Evolutionary conservation across 1,140 invertebrate species (phyloP), one percentile per base, ranked within the genome.

Genomic region (Lepidurus arcticus): DNA sequence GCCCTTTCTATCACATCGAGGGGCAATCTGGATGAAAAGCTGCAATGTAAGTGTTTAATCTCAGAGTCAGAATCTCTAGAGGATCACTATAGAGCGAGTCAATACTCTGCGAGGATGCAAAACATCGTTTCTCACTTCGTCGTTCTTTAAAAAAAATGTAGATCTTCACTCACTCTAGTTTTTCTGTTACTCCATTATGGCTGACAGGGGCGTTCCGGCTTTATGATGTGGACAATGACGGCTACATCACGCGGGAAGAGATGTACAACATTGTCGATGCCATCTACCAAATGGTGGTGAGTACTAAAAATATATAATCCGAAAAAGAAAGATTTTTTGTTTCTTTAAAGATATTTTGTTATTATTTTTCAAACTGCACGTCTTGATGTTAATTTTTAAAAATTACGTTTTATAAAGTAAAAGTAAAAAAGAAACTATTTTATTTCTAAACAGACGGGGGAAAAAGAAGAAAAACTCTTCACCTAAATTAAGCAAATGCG

Each of bases 211-310:
- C 96, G 34, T 98, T 98, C 86, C 91, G 94, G 83, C 88, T 99
- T 16, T 99, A 99, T 84, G 97, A 99, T 85, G 93, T 98, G 42
- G 96, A 98, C 87, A 97, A 98, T 85, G 96, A 98, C 85, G 97
- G 97, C 1, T 99, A 94, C 85, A 99, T 99, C 83, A 98, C 97
- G 9, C 88, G 95, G 78, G 93, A 96, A 80, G 97, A 99, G 87
- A 98, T 99, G 97, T 96, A 98, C 84, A 96, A 97, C 85, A 99
- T 99, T 83, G 97, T 99, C 11, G 96, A 98, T 84, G 96, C 96
- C 78, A 99, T 99, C 83, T 99, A 98, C 87, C 94, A 98, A 86
- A 99, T 99, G 97, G 95, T 98, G 88, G 95, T 96, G 89, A 89
- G 93, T 91, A 85, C 34, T 34, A 34, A 34, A 34, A 26, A 34